Evolutionary conservation across 2,797 vertebrate genomes (phyloP).

Genomic region (Cuniculus paca): DNA sequence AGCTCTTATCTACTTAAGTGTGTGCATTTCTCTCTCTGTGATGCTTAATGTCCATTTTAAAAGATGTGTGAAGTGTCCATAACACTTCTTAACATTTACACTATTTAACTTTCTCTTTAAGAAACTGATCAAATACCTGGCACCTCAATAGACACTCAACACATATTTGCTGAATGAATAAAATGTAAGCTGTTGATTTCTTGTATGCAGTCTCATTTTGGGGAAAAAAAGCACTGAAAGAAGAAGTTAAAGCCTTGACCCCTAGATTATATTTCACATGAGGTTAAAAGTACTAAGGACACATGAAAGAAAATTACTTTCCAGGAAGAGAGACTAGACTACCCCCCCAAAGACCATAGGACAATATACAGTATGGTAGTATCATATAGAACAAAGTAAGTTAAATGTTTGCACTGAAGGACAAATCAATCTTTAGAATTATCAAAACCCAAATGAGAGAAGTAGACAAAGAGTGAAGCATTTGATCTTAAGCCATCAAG

Average conservation of each 20-base stretch:
- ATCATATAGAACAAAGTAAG: not conserved
- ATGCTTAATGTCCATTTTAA: constrained; percentile 28
- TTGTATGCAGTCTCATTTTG: constrained; percentile 32
- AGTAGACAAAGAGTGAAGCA: not conserved
- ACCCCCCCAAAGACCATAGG: not conserved
- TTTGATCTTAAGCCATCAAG: not conserved
- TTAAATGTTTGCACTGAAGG: constrained; percentile 45
- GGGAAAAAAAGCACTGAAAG: constrained; percentile 8
- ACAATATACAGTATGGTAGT: not conserved
- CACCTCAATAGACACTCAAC: not conserved
- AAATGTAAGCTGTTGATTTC: constrained; percentile 16
- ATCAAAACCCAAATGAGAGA: not conserved
- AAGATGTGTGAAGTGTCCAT: not conserved
- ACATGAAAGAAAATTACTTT: not conserved
- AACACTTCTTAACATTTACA: constrained; percentile 12
- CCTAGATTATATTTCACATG: not conserved
- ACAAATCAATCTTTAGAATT: constrained; percentile 48
- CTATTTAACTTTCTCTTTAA: constrained; percentile 48
- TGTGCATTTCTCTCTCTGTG: constrained; percentile 14
- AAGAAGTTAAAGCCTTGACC: not conserved
- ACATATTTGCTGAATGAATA: constrained; percentile 48
- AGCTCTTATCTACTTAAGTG: constrained; percentile 22
- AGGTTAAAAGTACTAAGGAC: not conserved
- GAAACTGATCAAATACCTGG: constrained; percentile 38
- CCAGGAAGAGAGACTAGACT: not conserved